Base-by-base conservation (phyloP, 2,888 invertebrate genomes). In the Caenorhabditis wallacei region DNA sequence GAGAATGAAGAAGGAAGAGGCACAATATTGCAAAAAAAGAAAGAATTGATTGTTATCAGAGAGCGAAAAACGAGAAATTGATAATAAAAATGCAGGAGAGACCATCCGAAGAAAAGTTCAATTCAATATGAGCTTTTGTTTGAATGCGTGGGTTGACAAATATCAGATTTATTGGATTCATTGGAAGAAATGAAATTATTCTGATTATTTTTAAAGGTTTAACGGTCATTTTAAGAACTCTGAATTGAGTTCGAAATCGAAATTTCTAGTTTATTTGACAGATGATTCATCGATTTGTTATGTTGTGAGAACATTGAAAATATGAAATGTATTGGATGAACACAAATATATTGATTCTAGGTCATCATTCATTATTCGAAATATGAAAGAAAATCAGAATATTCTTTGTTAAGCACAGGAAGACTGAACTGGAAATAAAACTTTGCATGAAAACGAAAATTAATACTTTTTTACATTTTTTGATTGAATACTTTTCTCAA, bases 11-110 rank as follows among this genome's bases (percentile, higher is more conserved):
- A 48, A 75, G 64, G 57, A 74, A 35, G 64, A 79, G 71, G 64
- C 70, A 79, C 70, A 61, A 80, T 66, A 72, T 80, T 80, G 79
- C 71, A 72, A 66, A 72, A 66, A 80, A 79, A n/a, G n/a, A 79
- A 71, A 59, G 70, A 76, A 80, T 71, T 68, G 79, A 80, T 71
- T 71, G 71, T 72, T 80, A 66, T 72, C 71, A 72, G 18, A 51
- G 48, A 57, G 61, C n/a, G 74, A 43, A 66, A 48, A 46, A 54
- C 11, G 11, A 13, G 56, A 18, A 35, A 56, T 59, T 80, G 72
- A 80, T 71, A 72, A 80, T 79, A 70, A 72, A 75, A 68, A 66
- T 80, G 71, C 46, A 66, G 71, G 46, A 79, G 66, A 56, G 56
- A 26, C 30, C 40, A 79, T 30, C 61, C 40, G 56, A 69, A 64